Base-by-base conservation (phyloP, 1,140 invertebrate genomes). In the Lerema accius region DNA sequence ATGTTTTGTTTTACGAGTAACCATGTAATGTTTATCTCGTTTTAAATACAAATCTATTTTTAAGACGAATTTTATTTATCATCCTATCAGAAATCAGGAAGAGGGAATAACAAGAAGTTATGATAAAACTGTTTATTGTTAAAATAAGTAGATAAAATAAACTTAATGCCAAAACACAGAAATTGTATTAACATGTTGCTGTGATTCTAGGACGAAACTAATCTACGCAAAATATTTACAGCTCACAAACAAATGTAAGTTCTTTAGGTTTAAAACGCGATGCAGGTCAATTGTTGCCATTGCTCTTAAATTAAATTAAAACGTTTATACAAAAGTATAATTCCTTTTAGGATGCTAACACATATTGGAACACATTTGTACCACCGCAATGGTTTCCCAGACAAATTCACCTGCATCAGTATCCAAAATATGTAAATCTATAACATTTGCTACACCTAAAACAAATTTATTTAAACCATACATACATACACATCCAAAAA, bases 61-160 rank as follows among this genome's bases (percentile, higher is more conserved):
- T 58, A 64, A 9, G n/a, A 32, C 10, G 65, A 43, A 64, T 64
- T 68, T 64, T 48, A 65, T 68, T 63, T 32, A 32, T 23, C 35
- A n/a, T 49, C 48, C 48, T 26, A 10, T 32, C 23, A 28, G 9
- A 10, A 19, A 48, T n/a, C 6, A 17, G 26, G 32, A 35, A 39
- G 4, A 37, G 19, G 19, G 19, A 32, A 49, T 40, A 7, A 46
- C 15, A 63, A 63, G 11, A 28, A 0, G 50, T 19, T 78, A 71
- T 79, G 76, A 80, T 80, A 80, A 80, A 89, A 81, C 68, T 84
- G 89, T 84, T 91, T 90, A 90, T 89, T 86, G 82, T 88, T 86
- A 91, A 91, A 90, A 91, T 89, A 90, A 90, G 89, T 90, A 90
- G 87, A 90, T 90, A 90, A 90, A 91, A 91, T 91, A 89, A 91